Conservation (phyloP, 2,797 vertebrate species). For the Thaleichthys pacificus region DNA sequence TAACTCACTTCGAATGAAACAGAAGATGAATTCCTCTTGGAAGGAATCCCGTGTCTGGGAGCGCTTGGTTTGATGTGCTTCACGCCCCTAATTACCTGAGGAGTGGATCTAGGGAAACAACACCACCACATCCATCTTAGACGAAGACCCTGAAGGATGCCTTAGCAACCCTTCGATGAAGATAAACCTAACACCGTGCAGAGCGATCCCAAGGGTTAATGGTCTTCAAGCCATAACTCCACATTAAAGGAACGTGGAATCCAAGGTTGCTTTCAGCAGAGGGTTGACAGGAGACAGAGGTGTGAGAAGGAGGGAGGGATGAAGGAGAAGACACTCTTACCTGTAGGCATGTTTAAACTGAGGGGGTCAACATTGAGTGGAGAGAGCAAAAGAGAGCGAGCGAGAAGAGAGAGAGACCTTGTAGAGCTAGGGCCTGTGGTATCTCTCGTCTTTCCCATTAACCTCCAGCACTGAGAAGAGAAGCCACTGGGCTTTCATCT, state of each 20-base stretch:
- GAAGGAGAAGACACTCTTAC: neutral
- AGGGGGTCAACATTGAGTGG: neutral
- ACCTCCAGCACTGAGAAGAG: slow-evolving; percentile 2
- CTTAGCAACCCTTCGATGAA: neutral
- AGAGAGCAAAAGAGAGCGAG: neutral
- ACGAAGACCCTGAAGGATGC: neutral
- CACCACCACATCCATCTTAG: neutral
- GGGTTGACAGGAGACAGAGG: neutral
- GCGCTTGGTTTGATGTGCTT: neutral
- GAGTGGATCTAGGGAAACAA: neutral
- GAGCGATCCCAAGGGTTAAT: neutral
- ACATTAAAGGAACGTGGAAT: neutral
- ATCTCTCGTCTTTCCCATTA: slow-evolving; percentile 2
- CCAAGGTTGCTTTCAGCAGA: neutral
- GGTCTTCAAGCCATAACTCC: neutral
- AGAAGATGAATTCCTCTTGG: slow-evolving; percentile 22
- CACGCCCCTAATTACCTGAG: neutral
- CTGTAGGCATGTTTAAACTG: neutral
- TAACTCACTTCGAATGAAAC: slow-evolving; percentile 29
- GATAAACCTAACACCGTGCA: neutral
- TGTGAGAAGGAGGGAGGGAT: neutral
- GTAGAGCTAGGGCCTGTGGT: neutral
- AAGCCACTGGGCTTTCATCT: slow-evolving; percentile 22
- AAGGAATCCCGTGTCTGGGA: neutral
- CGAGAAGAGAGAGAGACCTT: neutral